phyloP scores from a whole-genome alignment of 2,113 vertebrate species.

The Pachycephala philippinensis region DNA sequence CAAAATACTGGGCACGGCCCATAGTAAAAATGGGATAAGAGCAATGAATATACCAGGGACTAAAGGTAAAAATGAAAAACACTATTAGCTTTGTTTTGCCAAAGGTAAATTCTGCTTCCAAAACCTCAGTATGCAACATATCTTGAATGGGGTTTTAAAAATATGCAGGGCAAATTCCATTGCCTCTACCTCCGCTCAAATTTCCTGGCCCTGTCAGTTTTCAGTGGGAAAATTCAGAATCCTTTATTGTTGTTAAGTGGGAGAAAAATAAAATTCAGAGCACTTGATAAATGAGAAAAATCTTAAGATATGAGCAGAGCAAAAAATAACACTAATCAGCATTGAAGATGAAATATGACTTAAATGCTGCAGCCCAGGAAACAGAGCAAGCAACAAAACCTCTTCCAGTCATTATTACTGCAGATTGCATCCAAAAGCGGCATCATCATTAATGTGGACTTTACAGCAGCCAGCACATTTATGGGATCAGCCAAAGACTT shows the following conservation, averaged over 20 bases:
- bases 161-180: neutral
- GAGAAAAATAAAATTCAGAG: neutral
- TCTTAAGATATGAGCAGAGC: neutral
- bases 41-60: neutral
- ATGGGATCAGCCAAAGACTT: constrained; percentile 44
- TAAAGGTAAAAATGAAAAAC: neutral
- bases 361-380: neutral
- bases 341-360: neutral
- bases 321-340: neutral
- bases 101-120: neutral
- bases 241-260: neutral
- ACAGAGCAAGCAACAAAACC: constrained; percentile 8
- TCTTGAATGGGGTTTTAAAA: neutral
- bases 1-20: neutral
- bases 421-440: neutral
- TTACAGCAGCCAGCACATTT: neutral
- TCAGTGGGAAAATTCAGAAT: neutral
- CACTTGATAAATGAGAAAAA: neutral
- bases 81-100: neutral
- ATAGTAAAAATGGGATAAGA: neutral
- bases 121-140: neutral
- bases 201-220: neutral
- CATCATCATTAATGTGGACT: neutral
- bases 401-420: neutral
- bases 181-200: neutral